Percentiles rank a stretch among this genome's conserved stretches.
Conservation (phyloP, 2,797 vertebrate genomes). For the Hydrophis major region DNA sequence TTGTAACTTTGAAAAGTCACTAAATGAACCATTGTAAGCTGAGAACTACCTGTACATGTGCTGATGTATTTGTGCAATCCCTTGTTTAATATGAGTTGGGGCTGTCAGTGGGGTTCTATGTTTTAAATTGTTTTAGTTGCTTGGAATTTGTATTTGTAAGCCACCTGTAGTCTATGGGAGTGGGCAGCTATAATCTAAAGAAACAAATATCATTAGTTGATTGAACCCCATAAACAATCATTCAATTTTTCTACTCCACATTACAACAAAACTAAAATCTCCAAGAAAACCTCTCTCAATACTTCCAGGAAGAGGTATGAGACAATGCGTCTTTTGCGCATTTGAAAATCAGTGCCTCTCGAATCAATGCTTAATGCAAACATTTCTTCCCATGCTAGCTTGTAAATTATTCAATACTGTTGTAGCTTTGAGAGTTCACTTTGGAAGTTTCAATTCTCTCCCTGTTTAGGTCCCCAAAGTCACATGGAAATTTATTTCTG, state of each 20-base stretch:
- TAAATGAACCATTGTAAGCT: background rate
- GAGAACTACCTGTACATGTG: background rate
- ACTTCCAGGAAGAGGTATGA: constrained; percentile 16
- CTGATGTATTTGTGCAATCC: background rate
- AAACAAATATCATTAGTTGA: background rate
- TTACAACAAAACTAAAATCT: background rate
- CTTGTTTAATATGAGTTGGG: background rate
- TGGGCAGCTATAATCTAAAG: background rate
- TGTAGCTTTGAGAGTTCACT: constrained; percentile 14
- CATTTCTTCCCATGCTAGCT: constrained; percentile 9
- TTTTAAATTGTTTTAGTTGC: background rate
- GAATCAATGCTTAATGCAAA: constrained; percentile 26
- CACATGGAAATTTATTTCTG: background rate
- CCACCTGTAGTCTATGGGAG: background rate
- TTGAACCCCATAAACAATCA: background rate
- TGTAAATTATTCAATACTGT: constrained; percentile 27
- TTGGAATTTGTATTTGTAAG: background rate
- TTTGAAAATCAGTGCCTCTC: constrained; percentile 22
- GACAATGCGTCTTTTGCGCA: background rate
- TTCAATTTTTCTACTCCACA: background rate
- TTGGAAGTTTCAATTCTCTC: constrained; percentile 20
- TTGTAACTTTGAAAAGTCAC: background rate
- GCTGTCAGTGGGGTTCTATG: background rate
- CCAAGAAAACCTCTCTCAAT: background rate
- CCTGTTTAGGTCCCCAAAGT: background rate